Conservation (phyloP, 1,140 invertebrate species). For the Micrasema minimum region DNA sequence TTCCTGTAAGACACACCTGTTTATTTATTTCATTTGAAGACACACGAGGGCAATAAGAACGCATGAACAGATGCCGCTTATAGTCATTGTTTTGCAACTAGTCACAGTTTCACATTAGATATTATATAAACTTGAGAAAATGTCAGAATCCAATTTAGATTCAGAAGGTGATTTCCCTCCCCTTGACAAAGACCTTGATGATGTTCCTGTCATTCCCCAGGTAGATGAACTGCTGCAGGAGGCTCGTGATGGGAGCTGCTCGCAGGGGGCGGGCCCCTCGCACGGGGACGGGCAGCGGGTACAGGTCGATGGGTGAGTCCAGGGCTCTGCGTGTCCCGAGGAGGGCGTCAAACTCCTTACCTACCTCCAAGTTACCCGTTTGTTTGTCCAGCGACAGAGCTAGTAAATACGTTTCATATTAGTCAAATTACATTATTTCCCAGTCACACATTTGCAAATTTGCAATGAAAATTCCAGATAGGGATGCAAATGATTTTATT, state of each 20-base stretch:
- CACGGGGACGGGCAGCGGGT: conserved; percentile 48
- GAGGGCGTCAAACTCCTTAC: conserved; percentile 89
- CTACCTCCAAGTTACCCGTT: conserved; percentile 82
- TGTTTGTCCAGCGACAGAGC: conserved; percentile 77
- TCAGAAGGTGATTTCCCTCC: conserved; percentile 65
- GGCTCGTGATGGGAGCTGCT: conserved; percentile 64
- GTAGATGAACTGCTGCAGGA: conserved; percentile 85
- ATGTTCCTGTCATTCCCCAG: conserved; percentile 89
- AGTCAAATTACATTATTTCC: not conserved
- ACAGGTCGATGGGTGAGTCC: conserved; percentile 68
- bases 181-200: conserved; percentile 78
- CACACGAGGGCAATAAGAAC: no score
- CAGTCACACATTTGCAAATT: no score
- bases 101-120: no score
- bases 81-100: no score
- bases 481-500: no score
- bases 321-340: conserved; percentile 70
- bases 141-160: no score
- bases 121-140: no score
- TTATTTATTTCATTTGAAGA: no score
- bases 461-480: no score
- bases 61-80: no score
- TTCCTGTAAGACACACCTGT: no score
- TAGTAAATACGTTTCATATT: no score
- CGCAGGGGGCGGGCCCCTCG: conserved; percentile 42